Evolutionary conservation across 1,140 invertebrate species (phyloP), one percentile per base, ranked within the genome.

Genomic region (Drosophila kikkawai): DNA sequence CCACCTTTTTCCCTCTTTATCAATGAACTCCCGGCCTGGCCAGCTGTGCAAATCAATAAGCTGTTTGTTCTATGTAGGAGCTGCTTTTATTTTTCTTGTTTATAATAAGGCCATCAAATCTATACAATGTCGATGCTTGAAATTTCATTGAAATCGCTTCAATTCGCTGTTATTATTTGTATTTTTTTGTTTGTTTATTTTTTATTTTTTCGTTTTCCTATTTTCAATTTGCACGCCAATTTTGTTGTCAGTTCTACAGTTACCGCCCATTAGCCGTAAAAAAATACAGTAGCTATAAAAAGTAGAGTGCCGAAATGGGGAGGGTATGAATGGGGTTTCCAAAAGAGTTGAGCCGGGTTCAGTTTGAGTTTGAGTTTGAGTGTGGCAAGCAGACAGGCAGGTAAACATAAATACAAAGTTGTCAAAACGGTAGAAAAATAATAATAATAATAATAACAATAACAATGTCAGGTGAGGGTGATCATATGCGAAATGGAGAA

Each of bases 281-380:
- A 88, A 88, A 70, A 84, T 79, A 80, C 80, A 65, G 80, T 81
- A 77, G 85, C 85, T 51, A 88, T 88, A 74, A 88, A 88, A 78
- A 57, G 59, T 42, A 48, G 41, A 42, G 58, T 61, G 39, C 34
- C 55, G 61, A 65, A 70, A 26, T 44, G 26, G 37, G 45, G 17
- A 55, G 69, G n/a, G 13, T 13, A 64, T 15, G 37, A 37, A 22
- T 37, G 51, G 51, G 19, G 51, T 55, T 22, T 55, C 51, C 51
- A 15, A 55, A 55, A 55, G 34, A 55, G 51, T 55, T 55, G 50
- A 50, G 66, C 12, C 34, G 29, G 19, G 66, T 47, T 41, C 19
- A 47, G 19, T 48, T 48, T 44, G 41, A 39, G 13, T 39, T 17
- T 44, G 66, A 32, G 32, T 48, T 19, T 19, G 53, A 65, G 13